A percentile compares a stretch with the other conserved stretches of the same genome.
Evolutionary conservation across 2,113 vertebrate genomes (phyloP).

Genomic region (Perca flavescens): DNA sequence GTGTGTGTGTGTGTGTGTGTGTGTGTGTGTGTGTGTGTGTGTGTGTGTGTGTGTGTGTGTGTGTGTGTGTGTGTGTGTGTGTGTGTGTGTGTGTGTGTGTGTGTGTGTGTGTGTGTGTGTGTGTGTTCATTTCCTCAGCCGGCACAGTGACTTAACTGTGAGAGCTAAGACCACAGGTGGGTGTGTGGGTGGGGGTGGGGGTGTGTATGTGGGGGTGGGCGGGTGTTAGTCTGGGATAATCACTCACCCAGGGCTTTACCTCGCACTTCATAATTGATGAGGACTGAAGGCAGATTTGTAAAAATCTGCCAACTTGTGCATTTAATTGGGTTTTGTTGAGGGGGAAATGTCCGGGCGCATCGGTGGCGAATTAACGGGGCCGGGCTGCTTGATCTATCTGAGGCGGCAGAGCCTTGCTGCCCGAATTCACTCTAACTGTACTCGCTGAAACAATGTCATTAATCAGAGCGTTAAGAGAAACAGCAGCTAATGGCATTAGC

Average conservation of each 20-base stretch:
- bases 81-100: background rate
- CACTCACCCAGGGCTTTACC: slow-evolving; percentile 17
- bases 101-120: slow-evolving; percentile 1
- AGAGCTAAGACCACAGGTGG: slow-evolving; percentile 4
- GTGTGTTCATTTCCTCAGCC: background rate
- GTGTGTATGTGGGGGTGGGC: fast-evolving
- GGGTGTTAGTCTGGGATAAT: slow-evolving; percentile 10
- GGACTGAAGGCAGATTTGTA: slow-evolving; percentile 40
- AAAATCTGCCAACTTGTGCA: slow-evolving; percentile 18
- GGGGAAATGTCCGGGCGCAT: background rate
- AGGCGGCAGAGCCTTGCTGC: background rate
- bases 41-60: background rate
- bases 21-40: slow-evolving; percentile 6
- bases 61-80: slow-evolving; percentile 10
- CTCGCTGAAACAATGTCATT: slow-evolving; percentile 26
- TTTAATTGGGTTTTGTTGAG: slow-evolving; percentile 43
- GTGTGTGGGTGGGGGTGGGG: fast-evolving
- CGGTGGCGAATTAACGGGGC: background rate
- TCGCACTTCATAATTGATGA: slow-evolving; percentile 34
- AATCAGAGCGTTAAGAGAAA: slow-evolving; percentile 34
- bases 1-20: background rate
- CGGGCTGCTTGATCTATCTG: background rate
- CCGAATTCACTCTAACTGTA: background rate
- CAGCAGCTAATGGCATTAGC: slow-evolving; percentile 32
- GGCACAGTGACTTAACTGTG: background rate